Conservation (phyloP, 2,888 invertebrate genomes). For the Gryllus longicercus region DNA sequence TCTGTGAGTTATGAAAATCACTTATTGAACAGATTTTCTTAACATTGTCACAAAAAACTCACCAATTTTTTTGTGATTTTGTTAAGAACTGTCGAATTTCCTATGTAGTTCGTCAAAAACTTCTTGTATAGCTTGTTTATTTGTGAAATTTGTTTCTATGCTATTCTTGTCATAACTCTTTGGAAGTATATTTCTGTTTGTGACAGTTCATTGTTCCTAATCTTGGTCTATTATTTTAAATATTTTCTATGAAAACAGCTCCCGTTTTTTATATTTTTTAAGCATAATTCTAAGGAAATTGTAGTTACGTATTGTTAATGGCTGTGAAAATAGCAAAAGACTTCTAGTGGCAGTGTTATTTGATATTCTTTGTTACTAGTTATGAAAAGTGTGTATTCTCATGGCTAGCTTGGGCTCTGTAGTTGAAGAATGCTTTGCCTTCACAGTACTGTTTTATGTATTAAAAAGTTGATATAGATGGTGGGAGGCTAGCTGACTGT, state of each 20-base stretch:
- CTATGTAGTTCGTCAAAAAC: neutral
- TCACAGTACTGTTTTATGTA: neutral
- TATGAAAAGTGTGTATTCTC: constrained; percentile 2
- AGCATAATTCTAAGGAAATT: neutral
- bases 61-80: neutral
- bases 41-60: neutral
- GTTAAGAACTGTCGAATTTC: neutral
- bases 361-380: neutral
- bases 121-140: neutral
- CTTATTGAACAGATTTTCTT: neutral
- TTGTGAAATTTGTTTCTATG: too few relatives aligned
- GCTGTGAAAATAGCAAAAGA: constrained; percentile 20
- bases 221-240: neutral
- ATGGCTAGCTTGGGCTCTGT: neutral
- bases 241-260: neutral
- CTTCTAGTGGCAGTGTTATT: neutral
- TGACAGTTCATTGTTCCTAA: neutral
- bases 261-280: constrained; percentile 1
- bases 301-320: constrained; percentile 20
- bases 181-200: neutral
- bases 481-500: constrained; percentile 5
- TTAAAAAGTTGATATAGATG: neutral
- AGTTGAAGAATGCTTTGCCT: constrained; percentile 6
- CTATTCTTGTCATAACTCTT: too few relatives aligned
- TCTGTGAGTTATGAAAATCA: neutral